Evolutionary conservation across 2,888 invertebrate genomes (phyloP), one percentile per base, ranked within the genome.

Genomic region (Acleris sparsana): DNA sequence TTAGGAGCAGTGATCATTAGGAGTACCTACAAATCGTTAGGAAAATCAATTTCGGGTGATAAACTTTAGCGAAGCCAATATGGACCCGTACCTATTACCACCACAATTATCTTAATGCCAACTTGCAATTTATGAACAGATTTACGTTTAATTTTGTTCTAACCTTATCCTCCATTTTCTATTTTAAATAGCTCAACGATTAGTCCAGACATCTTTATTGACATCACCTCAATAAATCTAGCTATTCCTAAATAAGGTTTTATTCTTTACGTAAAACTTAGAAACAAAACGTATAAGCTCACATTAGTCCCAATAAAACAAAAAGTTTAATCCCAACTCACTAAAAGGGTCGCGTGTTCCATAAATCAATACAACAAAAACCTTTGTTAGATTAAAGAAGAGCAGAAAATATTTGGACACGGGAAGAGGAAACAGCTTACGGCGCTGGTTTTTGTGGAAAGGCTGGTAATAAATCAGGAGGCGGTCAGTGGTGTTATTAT

Each of bases 381-480:
- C 63, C 66, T 72, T 73, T 73, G 76, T 75, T 75, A 72, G 72
- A 76, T 76, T 74, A 76, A 79, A 78, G 72, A 76, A 75, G 72
- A 74, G 67, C 70, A 69, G 71, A 71, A 70, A 72, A 76, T 77
- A 73, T 71, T 78, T 70, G 74, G 72, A 71, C 65, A 72, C 69
- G 72, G 73, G 73, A 77, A 74, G 77, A 73, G 79, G 72, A 78
- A 82, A 82, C 76, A 69, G 85, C 82, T 80, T 80, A 81, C 80
- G 77, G 68, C 73, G 78, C 58, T 70, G 78, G 79, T 84, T 86
- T 87, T 86, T 87, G 84, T 75, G 79, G 78, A 69, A 72, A 71
- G 70, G 68, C 70, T 73, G 71, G 69, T 68, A 73, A 88, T 88
- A 88, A 88, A 87, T 88, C 85, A 85, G 79, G 74, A 70, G 67